phyloP scores from a whole-genome alignment of 2,888 invertebrate species.

The Drosophila neotestacea region DNA sequence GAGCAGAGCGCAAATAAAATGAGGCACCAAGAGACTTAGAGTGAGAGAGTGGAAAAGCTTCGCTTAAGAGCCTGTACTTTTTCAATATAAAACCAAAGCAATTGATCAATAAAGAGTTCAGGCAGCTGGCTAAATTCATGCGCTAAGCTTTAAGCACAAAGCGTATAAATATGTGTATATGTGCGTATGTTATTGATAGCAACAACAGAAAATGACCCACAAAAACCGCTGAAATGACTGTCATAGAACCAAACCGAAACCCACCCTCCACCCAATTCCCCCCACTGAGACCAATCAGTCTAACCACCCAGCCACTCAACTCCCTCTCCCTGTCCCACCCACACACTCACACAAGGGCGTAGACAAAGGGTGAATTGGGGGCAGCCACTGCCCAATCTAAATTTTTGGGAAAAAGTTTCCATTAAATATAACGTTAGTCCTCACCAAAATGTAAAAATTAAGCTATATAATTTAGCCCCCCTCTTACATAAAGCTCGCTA shows the following conservation, averaged over 20 bases:
- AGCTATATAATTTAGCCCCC: no score
- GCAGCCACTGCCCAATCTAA: no score
- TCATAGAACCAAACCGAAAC: constrained; percentile 22
- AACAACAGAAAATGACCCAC: constrained; percentile 73
- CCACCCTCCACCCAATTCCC: background rate
- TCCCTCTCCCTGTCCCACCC: constrained; percentile 2
- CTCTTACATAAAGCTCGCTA: no score
- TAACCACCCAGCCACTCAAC: constrained; percentile 5
- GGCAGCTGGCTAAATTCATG: constrained; percentile 28
- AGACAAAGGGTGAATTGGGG: no score
- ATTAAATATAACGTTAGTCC: no score
- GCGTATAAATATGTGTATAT: background rate
- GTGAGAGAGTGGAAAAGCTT: constrained; percentile 35
- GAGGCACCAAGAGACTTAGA: background rate
- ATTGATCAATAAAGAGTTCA: constrained; percentile 59
- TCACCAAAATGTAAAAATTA: no score
- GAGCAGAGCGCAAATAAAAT: constrained; percentile 30
- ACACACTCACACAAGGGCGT: background rate
- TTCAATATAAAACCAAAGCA: constrained; percentile 38
- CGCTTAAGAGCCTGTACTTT: constrained; percentile 75
- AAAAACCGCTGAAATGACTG: constrained; percentile 63
- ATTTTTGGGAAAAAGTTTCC: no score
- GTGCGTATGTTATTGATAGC: constrained; percentile 52
- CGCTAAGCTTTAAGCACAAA: constrained; percentile 33
- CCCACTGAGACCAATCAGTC: constrained; percentile 6